A percentile compares a stretch with the other conserved stretches of the same genome.
phyloP scores from a whole-genome alignment of 2,888 invertebrate species.

The Operophtera brumata region DNA sequence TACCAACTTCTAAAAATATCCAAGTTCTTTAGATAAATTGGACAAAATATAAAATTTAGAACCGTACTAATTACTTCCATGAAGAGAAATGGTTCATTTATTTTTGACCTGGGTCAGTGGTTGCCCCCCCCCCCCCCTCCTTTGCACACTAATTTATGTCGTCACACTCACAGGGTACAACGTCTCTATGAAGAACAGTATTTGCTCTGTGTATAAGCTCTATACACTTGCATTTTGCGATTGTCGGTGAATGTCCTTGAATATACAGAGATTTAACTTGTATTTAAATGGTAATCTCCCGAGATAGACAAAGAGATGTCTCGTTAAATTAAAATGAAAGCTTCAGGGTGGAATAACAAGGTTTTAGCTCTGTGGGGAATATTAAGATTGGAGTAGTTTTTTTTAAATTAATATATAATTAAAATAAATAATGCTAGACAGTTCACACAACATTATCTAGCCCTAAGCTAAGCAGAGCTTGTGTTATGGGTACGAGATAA shows the following conservation, averaged over 20 bases:
- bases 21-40: too few relatives aligned
- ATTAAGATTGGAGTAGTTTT: background rate
- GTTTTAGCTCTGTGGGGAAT: constrained; percentile 2
- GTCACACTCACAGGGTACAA: background rate
- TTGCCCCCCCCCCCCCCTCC: too few relatives aligned
- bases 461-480: too few relatives aligned
- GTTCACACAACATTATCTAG: too few relatives aligned
- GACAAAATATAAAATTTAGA: too few relatives aligned
- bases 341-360: constrained; percentile 5
- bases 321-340: constrained; percentile 26
- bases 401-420: background rate
- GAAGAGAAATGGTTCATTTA: too few relatives aligned
- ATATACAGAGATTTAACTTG: constrained; percentile 29
- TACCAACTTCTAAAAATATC: too few relatives aligned
- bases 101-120: too few relatives aligned
- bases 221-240: constrained; percentile 23
- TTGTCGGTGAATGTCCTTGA: constrained; percentile 30
- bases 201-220: background rate
- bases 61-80: too few relatives aligned
- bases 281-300: constrained; percentile 29
- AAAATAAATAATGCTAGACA: too few relatives aligned
- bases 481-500: too few relatives aligned
- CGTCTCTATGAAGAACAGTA: background rate
- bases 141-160: too few relatives aligned
- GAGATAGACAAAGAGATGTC: constrained; percentile 22